These are phyloP conservation scores for Polia nebulosa DNA, from an alignment of 2,888 invertebrate genomes.

Conservation along the genomic window DNA sequence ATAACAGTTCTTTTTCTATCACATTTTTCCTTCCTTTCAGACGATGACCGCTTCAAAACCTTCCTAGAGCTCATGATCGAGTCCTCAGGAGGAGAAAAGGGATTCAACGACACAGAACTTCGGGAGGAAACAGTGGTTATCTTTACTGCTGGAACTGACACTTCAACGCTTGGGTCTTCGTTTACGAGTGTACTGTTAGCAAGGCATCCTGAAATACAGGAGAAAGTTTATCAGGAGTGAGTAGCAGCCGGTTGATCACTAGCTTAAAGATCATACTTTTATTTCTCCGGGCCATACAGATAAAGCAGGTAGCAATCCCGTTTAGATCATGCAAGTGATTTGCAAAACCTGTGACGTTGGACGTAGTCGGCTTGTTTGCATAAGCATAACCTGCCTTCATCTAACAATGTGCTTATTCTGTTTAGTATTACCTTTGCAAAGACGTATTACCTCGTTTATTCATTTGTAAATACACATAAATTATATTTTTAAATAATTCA, in stretches of 20 bases:
- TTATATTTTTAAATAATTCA: no score
- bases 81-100: constrained; percentile 58
- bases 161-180: constrained; percentile 72
- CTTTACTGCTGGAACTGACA: constrained; percentile 77
- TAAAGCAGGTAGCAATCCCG: no score
- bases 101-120: constrained; percentile 69
- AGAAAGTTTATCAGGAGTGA: constrained; percentile 76
- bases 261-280: no score
- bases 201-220: constrained; percentile 72
- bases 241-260: constrained; percentile 32
- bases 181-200: constrained; percentile 73
- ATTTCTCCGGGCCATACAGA: no score
- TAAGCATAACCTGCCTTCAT: no score
- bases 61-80: constrained; percentile 75
- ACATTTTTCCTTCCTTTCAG: constrained; percentile 35
- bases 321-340: no score
- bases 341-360: no score
- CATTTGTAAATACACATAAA: no score
- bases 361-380: no score
- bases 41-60: constrained; percentile 55
- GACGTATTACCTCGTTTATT: no score
- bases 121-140: constrained; percentile 75
- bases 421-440: no score
- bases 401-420: no score
- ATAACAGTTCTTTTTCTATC: not conserved